These are phyloP conservation scores for Merluccius polli DNA, from an alignment of 2,797 vertebrate genomes.

Conservation along the genomic window DNA sequence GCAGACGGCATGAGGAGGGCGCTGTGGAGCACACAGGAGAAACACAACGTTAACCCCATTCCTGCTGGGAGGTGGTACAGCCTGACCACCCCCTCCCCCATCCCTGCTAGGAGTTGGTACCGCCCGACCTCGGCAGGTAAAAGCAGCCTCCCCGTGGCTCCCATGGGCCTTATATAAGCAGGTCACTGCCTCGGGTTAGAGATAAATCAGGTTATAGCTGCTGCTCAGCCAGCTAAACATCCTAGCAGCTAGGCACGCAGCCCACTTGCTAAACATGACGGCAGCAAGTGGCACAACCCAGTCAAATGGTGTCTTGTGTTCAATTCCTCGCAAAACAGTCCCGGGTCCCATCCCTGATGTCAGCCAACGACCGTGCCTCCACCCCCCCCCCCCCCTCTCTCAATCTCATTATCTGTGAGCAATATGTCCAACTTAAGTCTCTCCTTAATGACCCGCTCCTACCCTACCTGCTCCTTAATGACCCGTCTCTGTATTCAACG, in stretches of 20 bases:
- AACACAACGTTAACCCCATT: background rate
- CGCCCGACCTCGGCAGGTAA: background rate
- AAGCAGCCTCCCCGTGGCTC: background rate
- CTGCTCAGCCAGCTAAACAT: background rate
- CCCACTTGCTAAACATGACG: background rate
- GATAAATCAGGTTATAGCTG: background rate
- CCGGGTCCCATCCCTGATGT: too few species aligned
- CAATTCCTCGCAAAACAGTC: background rate
- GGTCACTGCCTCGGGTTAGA: background rate
- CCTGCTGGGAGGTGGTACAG: too few species aligned
- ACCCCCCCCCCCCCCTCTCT: background rate
- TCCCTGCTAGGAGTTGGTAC: background rate
- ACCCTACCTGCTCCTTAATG: background rate
- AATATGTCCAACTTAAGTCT: background rate
- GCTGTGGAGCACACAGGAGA: slow-evolving; percentile 48
- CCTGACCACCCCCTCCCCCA: too few species aligned
- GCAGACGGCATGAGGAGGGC: slow-evolving; percentile 66
- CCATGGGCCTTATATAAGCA: background rate
- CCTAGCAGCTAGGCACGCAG: background rate
- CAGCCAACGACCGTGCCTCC: too few species aligned
- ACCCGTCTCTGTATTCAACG: background rate
- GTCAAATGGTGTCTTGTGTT: too few species aligned
- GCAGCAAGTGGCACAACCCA: background rate
- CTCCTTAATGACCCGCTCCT: too few species aligned
- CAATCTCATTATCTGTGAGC: background rate